Base-by-base conservation (phyloP, 2,888 invertebrate genomes). In the Zaprionus bogoriensis region DNA sequence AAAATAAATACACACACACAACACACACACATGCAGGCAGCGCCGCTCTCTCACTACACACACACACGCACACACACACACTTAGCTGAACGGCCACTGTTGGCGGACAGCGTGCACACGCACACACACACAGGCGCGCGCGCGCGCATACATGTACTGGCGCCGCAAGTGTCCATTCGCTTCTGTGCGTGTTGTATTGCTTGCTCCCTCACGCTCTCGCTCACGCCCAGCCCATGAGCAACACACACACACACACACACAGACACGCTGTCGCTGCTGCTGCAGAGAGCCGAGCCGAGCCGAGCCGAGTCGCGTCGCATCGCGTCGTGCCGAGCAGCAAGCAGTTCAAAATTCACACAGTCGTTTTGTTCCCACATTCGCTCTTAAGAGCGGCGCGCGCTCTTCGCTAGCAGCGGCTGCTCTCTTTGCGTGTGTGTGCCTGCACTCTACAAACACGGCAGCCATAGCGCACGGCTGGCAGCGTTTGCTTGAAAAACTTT, bases 111-210 rank as follows among this genome's bases (percentile, higher is more conserved):
- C 45, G 51, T 46, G 51, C 53, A 52, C 50, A 47, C 54, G 9
- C 60, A 59, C 50, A 61, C 60, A 38, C 58, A 32, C 51, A 44
- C 28, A 32, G 17, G 27, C 32, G 54, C 47, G 41, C 28, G 17
- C 23, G 36, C 47, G 55, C 42, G 44, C 36, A 50, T 39, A 28
- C 46, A 55, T 19, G 4, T 41, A 41, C 42, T 67, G 53, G 60
- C 58, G 61, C 73, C 73, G 64, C 77, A 77, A 74, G 61, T 77
- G 77, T 80, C 77, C 80, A 80, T 77, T 80, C 71, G 77, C 60
- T 63, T 71, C 72, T 75, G 78, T 80, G 66, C 66, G 71, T 77
- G 58, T 63, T 50, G 38, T 78, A 84, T 68, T 66, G 86, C 80
- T 68, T 65, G 79, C 80, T 80, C 79, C 48, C 65, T 80, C 46